phyloP scores from a whole-genome alignment of 1,140 invertebrate species.

The Centruroides sculpturatus region DNA sequence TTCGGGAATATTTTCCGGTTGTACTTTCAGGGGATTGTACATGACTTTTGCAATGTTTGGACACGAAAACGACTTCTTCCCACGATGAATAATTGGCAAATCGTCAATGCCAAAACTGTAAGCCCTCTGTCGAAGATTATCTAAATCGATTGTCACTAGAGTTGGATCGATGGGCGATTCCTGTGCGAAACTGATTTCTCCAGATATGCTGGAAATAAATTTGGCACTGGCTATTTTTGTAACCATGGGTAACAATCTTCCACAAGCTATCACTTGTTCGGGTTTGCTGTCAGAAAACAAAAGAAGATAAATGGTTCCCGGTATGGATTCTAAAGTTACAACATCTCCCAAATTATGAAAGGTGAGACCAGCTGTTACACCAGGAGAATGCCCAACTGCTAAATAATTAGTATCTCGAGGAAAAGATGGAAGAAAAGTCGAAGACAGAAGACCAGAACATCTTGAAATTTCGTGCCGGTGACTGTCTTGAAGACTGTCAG shows the following conservation, averaged over 20 bases:
- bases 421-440: too few species aligned
- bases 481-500: neutral
- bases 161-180: conserved; percentile 69
- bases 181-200: conserved; percentile 61
- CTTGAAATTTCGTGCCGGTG: neutral
- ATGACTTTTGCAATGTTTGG: conserved; percentile 26
- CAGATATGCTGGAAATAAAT: conserved; percentile 56
- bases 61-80: conserved; percentile 22
- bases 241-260: conserved; percentile 72
- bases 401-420: too few species aligned
- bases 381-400: neutral
- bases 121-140: conserved; percentile 29
- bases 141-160: conserved; percentile 54
- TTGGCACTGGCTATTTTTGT: conserved; percentile 49
- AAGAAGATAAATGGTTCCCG: conserved; percentile 1
- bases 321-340: neutral
- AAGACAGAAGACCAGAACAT: neutral
- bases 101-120: conserved; percentile 36
- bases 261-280: conserved; percentile 32
- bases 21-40: conserved; percentile 35
- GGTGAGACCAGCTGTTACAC: neutral
- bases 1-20: conserved; percentile 21
- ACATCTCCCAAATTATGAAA: neutral
- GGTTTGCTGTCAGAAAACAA: neutral
- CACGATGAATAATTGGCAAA: conserved; percentile 30